Conservation (phyloP, 2,113 vertebrate species). For the Pitta sordida region DNA sequence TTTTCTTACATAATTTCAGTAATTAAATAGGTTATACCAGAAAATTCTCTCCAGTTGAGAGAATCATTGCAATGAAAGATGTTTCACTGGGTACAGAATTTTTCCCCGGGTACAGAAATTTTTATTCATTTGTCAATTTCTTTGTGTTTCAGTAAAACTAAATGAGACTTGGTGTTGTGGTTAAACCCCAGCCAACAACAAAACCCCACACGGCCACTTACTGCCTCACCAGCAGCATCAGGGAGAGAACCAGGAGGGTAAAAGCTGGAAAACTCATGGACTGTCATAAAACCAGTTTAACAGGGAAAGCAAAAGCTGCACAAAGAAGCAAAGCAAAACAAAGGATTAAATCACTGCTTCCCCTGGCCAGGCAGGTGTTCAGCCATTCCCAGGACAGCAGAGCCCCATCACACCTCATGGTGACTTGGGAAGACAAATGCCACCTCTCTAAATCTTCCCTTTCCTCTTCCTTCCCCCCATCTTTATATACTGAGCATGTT, state of each 20-base stretch:
- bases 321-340: not conserved
- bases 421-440: too few relatives aligned
- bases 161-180: not conserved
- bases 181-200: not conserved
- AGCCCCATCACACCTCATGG: too few relatives aligned
- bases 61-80: not conserved
- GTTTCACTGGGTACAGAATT: not conserved
- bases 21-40: not conserved
- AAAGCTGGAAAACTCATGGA: not conserved
- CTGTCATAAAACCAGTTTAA: not conserved
- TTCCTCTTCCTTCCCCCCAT: too few relatives aligned
- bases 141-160: not conserved
- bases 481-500: too few relatives aligned
- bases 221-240: not conserved
- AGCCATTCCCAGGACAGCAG: not conserved
- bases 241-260: not conserved
- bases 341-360: not conserved
- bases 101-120: not conserved
- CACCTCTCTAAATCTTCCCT: too few relatives aligned
- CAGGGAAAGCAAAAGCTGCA: not conserved
- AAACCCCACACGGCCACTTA: not conserved
- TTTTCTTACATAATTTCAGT: not conserved
- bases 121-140: not conserved
- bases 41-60: not conserved
- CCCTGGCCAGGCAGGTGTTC: not conserved